Conservation (phyloP, 2,797 vertebrate genomes). For the Argya squamiceps region DNA sequence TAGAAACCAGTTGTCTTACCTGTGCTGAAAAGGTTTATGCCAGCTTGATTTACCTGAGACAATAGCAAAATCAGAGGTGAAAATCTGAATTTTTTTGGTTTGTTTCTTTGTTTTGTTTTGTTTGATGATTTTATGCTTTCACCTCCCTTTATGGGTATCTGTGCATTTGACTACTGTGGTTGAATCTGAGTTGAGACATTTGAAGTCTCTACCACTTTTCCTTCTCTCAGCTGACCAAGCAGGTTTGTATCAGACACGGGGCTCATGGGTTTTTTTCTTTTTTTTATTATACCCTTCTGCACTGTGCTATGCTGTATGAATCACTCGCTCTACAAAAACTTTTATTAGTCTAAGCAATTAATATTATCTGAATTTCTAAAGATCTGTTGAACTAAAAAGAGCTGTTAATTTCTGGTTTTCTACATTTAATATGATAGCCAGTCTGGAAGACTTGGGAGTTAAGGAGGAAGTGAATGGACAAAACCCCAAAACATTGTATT, state of each 20-base stretch:
- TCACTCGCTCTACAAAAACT: not conserved
- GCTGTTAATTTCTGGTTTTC: not conserved
- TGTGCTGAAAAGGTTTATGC: not conserved
- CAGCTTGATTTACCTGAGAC: not conserved
- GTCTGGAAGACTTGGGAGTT: not conserved
- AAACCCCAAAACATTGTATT: not conserved
- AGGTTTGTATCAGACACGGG: not conserved
- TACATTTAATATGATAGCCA: not conserved
- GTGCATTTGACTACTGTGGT: not conserved
- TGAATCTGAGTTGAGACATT: not conserved
- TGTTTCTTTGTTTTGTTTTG: not conserved
- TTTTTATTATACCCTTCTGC: not conserved
- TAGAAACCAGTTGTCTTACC: not conserved
- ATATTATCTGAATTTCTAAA: conserved; percentile 1
- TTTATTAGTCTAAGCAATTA: not conserved
- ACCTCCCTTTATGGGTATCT: not conserved
- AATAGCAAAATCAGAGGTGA: not conserved
- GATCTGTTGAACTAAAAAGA: not conserved
- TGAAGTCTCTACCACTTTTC: not conserved
- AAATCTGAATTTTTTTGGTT: not conserved
- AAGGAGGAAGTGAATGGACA: not conserved
- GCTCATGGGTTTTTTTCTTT: not conserved
- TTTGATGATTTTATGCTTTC: not conserved
- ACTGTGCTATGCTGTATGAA: not conserved
- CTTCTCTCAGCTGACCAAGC: not conserved